Evolutionary conservation across 2,888 invertebrate genomes (phyloP), one percentile per base, ranked within the genome.

Genomic region (Rapana venosa): DNA sequence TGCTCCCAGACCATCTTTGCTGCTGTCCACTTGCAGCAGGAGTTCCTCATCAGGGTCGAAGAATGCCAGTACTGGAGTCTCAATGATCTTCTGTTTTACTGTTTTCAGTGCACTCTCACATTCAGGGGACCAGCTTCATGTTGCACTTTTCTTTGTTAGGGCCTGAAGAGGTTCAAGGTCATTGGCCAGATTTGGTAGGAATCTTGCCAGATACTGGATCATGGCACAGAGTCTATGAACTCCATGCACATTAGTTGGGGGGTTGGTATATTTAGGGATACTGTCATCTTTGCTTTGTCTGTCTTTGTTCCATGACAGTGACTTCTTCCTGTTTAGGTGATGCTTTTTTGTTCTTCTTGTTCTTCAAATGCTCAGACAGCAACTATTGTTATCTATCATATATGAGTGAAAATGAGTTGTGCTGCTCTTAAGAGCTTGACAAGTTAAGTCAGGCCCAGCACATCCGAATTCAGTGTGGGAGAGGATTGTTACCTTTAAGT

Each of bases 171-270:
- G 90, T 47, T 88, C 84, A 20, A 89, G 30, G 0, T 58, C 83
- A 17, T 70, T 26, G 15, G 87, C 66, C 0, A 91, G 84, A 11
- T 90, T 85, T 0, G 89, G 87, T 17, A 92, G 13, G 88, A 91
- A 92, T 26, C 47, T 70, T 15, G 87, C 32, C 89, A 93, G 90
- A 83, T 93, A 92, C 87, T 93, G 92, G 0, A 92, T 90, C 81
- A 92, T 90, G n/a, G 92, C 93, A 88, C 91, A 92, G 5, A 92
- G 87, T 66, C 92, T 74, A 87, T 89, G 90, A 0, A 93, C 92
- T 0, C 83, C 92, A 26, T 89, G 84, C 1, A 92, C 91, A 90
- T 92, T 90, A n/a, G 87, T 91, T 17, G 92, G 92, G 13, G 87
- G 17, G n/a, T n/a, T 2, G 90, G 91, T 89, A 92, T 91, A 56